Conservation (phyloP, 1,140 invertebrate species). For the Periplaneta americana region DNA sequence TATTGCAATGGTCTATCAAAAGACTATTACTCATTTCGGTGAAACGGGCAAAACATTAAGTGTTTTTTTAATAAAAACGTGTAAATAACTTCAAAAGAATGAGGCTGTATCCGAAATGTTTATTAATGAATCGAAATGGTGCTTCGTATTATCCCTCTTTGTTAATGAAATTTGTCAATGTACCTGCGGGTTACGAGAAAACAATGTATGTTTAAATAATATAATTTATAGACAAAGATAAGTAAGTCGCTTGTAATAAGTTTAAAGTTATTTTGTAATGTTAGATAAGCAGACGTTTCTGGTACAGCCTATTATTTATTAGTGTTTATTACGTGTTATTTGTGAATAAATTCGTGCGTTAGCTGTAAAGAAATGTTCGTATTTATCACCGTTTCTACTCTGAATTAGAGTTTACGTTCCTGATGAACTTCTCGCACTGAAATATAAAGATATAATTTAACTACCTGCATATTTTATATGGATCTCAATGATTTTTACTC, state of each 20-base stretch:
- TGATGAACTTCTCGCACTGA: too few relatives aligned
- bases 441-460: too few relatives aligned
- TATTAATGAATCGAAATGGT: background rate
- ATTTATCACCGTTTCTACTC: background rate
- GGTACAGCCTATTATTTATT: background rate
- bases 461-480: too few relatives aligned
- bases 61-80: background rate
- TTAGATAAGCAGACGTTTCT: background rate
- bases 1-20: background rate
- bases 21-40: background rate
- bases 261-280: background rate
- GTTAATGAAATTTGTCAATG: background rate
- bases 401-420: background rate
- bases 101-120: background rate
- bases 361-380: background rate
- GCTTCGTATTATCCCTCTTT: background rate
- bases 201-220: too few relatives aligned
- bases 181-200: too few relatives aligned
- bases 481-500: too few relatives aligned
- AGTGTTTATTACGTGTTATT: background rate
- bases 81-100: background rate
- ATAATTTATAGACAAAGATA: background rate
- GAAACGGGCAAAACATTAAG: background rate
- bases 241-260: background rate
- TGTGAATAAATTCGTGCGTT: background rate